Evolutionary conservation across 2,797 vertebrate species (phyloP).

Genomic region (Sebastes alutus): DNA sequence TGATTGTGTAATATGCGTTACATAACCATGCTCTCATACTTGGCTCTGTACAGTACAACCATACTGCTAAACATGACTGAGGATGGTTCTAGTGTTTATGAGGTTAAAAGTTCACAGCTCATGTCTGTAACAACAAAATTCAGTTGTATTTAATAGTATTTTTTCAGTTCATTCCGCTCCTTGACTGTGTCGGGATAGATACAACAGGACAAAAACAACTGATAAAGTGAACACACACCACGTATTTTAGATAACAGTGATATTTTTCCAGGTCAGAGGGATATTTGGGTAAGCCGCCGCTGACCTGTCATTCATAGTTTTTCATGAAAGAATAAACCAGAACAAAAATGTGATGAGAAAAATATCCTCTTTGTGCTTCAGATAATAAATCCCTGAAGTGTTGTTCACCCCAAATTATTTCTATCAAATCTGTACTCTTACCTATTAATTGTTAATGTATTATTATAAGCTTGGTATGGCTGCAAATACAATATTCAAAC

Average conservation of each 20-base stretch:
- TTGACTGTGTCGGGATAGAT: background rate
- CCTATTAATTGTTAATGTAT: background rate
- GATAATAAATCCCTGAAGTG: constrained; percentile 31
- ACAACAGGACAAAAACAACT: background rate
- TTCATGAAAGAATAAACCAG: constrained; percentile 10
- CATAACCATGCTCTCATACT: background rate
- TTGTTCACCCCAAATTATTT: background rate
- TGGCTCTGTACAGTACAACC: background rate
- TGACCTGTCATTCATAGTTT: constrained; percentile 15
- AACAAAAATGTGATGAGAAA: constrained; percentile 42
- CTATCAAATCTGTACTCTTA: background rate
- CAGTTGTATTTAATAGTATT: background rate
- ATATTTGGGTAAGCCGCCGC: constrained; percentile 10
- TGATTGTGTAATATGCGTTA: constrained; percentile 20
- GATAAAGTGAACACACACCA: background rate
- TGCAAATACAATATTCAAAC: background rate
- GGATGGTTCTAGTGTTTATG: background rate
- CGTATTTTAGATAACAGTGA: background rate
- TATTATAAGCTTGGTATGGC: background rate
- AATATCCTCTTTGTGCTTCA: constrained; percentile 36
- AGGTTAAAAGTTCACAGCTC: constrained; percentile 6
- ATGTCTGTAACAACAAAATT: background rate
- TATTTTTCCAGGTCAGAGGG: constrained; percentile 19
- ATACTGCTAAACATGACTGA: background rate
- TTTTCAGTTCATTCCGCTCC: background rate